Conservation (phyloP, 2,797 vertebrate species). For the Myripristis murdjan region DNA sequence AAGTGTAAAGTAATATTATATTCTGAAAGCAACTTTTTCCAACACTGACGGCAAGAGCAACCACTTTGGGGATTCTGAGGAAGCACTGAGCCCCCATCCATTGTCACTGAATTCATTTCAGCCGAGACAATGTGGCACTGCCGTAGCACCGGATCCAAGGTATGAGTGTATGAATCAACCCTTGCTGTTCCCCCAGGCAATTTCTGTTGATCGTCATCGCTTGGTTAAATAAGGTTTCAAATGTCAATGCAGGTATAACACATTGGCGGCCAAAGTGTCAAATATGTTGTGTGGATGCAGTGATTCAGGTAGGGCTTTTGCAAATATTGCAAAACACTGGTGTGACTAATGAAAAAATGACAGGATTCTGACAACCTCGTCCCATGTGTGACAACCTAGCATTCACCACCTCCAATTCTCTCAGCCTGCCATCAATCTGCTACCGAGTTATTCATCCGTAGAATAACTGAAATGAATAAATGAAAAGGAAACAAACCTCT, state of each 20-base stretch:
- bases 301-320: conserved; percentile 1
- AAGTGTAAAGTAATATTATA: too few relatives aligned
- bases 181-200: too few relatives aligned
- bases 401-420: conserved; percentile 20
- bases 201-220: too few relatives aligned
- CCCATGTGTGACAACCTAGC: conserved; percentile 26
- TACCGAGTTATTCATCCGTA: conserved; percentile 39
- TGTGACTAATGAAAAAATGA: conserved; percentile 35
- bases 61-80: too few relatives aligned
- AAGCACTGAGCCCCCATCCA: too few relatives aligned
- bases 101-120: too few relatives aligned
- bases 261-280: conserved; percentile 23
- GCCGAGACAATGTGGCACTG: too few relatives aligned
- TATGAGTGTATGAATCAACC: too few relatives aligned
- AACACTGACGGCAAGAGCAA: too few relatives aligned
- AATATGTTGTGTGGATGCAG: not conserved
- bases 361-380: conserved; percentile 39
- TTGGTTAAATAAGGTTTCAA: conserved; percentile 12
- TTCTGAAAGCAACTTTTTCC: too few relatives aligned
- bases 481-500: conserved; percentile 8
- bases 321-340: conserved; percentile 20
- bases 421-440: conserved; percentile 44
- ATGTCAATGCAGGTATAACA: conserved; percentile 5
- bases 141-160: too few relatives aligned
- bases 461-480: conserved; percentile 35